A percentile compares a stretch with the other conserved stretches of the same genome.
Conservation (phyloP, 2,113 vertebrate genomes). For the Chlorodrepanis virens region DNA sequence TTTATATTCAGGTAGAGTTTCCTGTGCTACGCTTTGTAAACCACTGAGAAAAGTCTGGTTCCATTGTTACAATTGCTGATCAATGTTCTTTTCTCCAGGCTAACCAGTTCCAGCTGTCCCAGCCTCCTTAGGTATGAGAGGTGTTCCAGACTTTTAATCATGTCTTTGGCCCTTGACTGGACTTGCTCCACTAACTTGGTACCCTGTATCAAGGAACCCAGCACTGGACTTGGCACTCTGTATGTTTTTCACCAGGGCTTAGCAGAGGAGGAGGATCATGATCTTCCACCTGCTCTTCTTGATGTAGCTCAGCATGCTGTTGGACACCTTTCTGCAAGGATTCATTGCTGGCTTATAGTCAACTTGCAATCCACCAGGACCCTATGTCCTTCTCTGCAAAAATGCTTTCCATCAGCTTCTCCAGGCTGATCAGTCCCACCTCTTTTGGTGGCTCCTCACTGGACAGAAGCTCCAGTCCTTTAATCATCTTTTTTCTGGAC, state of each 20-base stretch:
- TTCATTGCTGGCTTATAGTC: neutral
- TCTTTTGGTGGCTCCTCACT: neutral
- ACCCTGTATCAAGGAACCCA: neutral
- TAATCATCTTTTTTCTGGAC: neutral
- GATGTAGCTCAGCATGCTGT: neutral
- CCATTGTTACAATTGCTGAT: neutral
- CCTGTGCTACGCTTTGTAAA: neutral
- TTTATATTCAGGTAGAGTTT: neutral
- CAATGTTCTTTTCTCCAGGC: neutral
- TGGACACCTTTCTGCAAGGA: neutral
- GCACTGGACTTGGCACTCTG: neutral
- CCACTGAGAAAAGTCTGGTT: neutral
- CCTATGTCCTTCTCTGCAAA: neutral
- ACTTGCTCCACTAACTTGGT: neutral
- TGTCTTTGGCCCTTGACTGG: neutral
- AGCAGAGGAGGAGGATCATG: neutral
- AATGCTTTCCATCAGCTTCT: neutral
- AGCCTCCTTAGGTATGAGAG: neutral
- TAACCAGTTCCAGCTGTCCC: neutral
- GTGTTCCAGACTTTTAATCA: neutral
- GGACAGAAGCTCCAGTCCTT: neutral
- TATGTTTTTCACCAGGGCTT: neutral
- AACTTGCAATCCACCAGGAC: neutral
- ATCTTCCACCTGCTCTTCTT: neutral
- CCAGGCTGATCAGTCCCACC: neutral